Conservation (phyloP, 2,888 invertebrate species). For the Eupithecia centaureata region DNA sequence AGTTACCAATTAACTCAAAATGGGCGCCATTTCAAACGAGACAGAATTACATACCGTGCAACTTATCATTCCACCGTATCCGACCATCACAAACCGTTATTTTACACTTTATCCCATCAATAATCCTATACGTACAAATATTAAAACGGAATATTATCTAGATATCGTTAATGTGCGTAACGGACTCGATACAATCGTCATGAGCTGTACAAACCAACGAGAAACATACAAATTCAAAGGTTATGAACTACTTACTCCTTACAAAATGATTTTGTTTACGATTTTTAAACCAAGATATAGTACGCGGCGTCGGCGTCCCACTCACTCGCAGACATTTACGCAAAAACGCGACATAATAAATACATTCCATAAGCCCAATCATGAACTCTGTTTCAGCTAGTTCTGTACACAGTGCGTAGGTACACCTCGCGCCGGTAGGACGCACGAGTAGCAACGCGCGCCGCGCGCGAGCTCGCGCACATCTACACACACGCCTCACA, state of each 20-base stretch:
- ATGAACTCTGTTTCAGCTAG: conserved; percentile 47
- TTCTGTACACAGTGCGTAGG: conserved; percentile 49
- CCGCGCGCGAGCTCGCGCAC: not conserved
- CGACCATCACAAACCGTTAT: conserved; percentile 59
- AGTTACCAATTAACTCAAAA: not conserved
- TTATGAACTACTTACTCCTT: conserved; percentile 36
- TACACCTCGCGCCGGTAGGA: conserved; percentile 24
- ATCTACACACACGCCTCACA: conserved; percentile 14
- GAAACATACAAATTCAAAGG: conserved; percentile 37
- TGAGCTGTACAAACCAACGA: conserved; percentile 67
- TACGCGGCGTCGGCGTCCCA: conserved; percentile 11
- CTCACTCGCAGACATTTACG: conserved; percentile 35
- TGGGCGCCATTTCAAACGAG: not conserved
- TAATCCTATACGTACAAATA: conserved; percentile 73
- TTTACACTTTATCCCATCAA: conserved; percentile 56
- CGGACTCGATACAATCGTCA: conserved; percentile 65
- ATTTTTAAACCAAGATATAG: conserved; percentile 29
- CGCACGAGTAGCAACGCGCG: conserved; percentile 15
- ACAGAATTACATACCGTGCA: conserved; percentile 17
- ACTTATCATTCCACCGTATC: conserved; percentile 45
- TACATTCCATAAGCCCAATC: conserved; percentile 47
- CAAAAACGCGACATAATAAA: conserved; percentile 43
- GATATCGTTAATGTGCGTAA: conserved; percentile 71
- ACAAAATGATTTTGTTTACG: conserved; percentile 35
- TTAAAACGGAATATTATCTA: conserved; percentile 68